These are phyloP conservation scores for Hydropotes inermis DNA, from an alignment of 2,113 vertebrate genomes.

Conservation along the genomic window DNA sequence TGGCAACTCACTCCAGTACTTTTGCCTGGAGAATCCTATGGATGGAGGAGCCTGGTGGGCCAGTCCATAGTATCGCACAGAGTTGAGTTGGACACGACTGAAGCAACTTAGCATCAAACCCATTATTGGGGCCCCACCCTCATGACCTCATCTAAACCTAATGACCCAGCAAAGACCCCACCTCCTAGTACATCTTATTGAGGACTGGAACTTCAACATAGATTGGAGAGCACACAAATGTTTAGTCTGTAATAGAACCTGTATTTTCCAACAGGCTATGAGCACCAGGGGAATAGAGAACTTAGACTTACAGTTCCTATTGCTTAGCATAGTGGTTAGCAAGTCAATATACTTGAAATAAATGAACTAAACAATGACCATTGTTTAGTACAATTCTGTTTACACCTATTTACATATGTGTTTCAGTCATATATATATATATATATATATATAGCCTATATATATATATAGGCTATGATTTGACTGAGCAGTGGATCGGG, in stretches of 20 bases:
- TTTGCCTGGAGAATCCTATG: neutral
- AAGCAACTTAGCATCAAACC: neutral
- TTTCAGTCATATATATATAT: neutral
- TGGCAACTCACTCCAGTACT: neutral
- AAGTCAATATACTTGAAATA: neutral
- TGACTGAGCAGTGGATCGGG: neutral
- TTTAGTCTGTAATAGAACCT: neutral
- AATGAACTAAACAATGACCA: neutral
- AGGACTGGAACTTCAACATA: neutral
- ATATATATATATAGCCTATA: neutral
- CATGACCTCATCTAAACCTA: neutral
- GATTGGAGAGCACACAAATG: neutral
- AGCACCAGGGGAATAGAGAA: neutral
- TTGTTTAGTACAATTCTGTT: neutral
- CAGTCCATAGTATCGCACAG: neutral
- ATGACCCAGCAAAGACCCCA: neutral
- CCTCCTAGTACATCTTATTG: neutral
- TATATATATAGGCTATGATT: neutral
- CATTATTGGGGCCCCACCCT: neutral
- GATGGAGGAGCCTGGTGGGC: neutral
- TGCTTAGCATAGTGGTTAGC: neutral
- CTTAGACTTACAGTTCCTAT: neutral
- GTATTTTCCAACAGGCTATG: neutral
- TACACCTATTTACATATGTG: neutral
- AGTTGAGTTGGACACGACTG: neutral